Base-by-base conservation (phyloP, 2,113 vertebrate genomes). In the Albula goreensis region DNA sequence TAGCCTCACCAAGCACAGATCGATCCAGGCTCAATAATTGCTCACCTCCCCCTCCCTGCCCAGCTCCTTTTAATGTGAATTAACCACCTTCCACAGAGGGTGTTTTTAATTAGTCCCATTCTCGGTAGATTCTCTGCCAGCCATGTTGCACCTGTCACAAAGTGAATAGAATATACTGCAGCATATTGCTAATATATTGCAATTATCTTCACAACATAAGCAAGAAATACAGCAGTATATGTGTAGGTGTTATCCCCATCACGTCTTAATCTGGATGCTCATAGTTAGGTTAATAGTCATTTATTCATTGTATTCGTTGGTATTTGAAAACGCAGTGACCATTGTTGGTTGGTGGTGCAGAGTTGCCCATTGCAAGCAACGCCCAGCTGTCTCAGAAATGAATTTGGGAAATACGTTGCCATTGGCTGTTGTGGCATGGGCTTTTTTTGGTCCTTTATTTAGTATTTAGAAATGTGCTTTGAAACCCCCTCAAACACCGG, bases 51-150 rank as follows among this genome's bases (percentile, higher is more conserved):
- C 17, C 48, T 83, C 50, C 50, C 7, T 2, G 41, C 5, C 31
- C 13, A 60, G 56, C 57, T 83, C 5, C 41, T 19, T 84, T 50
- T n/a, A 49, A 48, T 83, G n/a, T 63, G 53, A 66, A 63, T 57
- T 81, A 81, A 9, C 77, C 48, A 52, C 51, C 12, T 81, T 60
- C 53, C 53, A 63, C 31, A 17, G 31, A 9, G 51, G 52, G 7
- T 83, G 51, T 66, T 66, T 83, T 83, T 63, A 83, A 83, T 83
- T 63, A 83, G 63, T 48, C 13, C 56, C 41, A 15, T 57, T 83
- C 17, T 49, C 31, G 41, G 25, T 51, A 17, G 31, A 79, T 22
- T 78, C 48, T 78, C 49, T 84, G 63, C 5, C 66, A 31, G 17
- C 49, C 31, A 51, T 56, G 25, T 63, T 5, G 50, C 49, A 31